These are phyloP conservation scores for Tachystola acroxantha DNA, from an alignment of 2,888 invertebrate species.

Conservation along the genomic window DNA sequence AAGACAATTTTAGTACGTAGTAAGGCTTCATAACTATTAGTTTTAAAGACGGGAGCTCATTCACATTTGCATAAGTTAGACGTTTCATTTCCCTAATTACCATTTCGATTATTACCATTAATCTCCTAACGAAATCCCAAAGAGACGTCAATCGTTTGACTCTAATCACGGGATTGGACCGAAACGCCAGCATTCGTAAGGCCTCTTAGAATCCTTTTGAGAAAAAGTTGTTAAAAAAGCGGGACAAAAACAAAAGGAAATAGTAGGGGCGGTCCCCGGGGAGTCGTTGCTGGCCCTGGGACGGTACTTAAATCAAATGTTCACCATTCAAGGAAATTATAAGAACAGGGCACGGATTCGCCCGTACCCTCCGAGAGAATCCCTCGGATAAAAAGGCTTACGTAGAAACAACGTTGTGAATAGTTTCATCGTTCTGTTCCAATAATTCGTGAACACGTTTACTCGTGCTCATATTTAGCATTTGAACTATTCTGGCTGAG, in stretches of 20 bases:
- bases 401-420: constrained; percentile 42
- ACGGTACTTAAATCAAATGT: constrained; percentile 76
- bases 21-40: constrained; percentile 35
- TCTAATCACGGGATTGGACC: constrained; percentile 59
- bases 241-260: constrained; percentile 70
- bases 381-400: constrained; percentile 58
- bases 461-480: constrained; percentile 12
- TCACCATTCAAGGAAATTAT: constrained; percentile 74
- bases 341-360: constrained; percentile 65
- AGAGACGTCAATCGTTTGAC: constrained; percentile 55
- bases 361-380: constrained; percentile 44
- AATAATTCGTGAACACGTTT: constrained; percentile 23
- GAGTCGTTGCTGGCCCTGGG: constrained; percentile 67
- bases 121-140: constrained; percentile 51
- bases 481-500: not conserved
- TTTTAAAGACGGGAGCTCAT: constrained; percentile 33
- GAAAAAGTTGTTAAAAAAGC: constrained; percentile 66
- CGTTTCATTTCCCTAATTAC: constrained; percentile 62
- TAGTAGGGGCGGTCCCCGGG: constrained; percentile 68
- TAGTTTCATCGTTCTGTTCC: constrained; percentile 38
- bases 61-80: constrained; percentile 62
- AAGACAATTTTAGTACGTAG: too few relatives aligned
- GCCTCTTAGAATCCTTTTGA: constrained; percentile 59
- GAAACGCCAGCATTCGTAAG: constrained; percentile 49
- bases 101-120: constrained; percentile 55